Conservation (phyloP, 2,797 vertebrate genomes). For the Morus bassanus region DNA sequence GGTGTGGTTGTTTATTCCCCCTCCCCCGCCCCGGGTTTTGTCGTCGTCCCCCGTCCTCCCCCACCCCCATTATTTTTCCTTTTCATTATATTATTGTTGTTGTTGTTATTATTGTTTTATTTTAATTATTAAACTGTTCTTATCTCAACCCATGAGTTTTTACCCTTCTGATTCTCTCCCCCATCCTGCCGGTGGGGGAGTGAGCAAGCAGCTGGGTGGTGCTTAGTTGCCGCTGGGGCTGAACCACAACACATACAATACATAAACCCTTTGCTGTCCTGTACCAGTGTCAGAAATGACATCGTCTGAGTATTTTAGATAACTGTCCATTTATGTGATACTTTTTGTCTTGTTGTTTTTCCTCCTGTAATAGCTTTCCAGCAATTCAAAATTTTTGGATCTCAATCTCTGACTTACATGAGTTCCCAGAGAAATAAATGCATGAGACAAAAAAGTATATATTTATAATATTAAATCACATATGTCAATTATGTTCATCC, state of each 20-base stretch:
- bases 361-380: not conserved
- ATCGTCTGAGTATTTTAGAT: not conserved
- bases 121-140: too few species aligned
- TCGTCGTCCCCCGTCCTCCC: too few species aligned
- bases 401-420: not conserved
- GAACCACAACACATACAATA: not conserved
- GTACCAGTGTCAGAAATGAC: not conserved
- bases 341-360: not conserved
- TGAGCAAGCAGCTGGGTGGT: too few species aligned
- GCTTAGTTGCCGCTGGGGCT: too few species aligned
- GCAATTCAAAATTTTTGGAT: not conserved
- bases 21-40: too few species aligned
- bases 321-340: not conserved
- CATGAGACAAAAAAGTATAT: not conserved
- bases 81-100: too few species aligned
- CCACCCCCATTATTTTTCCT: too few species aligned
- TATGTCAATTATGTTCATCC: not conserved
- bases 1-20: too few species aligned
- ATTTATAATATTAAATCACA: not conserved
- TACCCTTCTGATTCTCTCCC: too few species aligned
- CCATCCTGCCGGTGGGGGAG: too few species aligned
- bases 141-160: too few species aligned
- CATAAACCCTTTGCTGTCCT: not conserved
- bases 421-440: not conserved
- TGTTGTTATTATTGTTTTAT: too few species aligned